Evolutionary conservation across 2,113 vertebrate species (phyloP).

Genomic region (Malurus alboscapulatus): DNA sequence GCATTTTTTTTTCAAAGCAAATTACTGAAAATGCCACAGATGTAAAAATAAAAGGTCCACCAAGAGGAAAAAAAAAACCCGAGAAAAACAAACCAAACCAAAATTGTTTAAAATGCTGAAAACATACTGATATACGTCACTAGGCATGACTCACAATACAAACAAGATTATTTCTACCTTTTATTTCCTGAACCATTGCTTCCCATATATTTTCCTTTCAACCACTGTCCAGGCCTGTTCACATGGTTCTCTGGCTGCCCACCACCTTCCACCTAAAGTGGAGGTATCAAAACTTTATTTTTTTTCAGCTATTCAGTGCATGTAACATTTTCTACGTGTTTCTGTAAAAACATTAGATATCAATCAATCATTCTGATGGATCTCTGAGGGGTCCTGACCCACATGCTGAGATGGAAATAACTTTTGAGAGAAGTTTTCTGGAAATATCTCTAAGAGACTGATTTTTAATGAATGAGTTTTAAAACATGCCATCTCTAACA

Average conservation of each 20-base stretch:
- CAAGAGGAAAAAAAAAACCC: not conserved
- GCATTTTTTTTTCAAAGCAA: not conserved
- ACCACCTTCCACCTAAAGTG: not conserved
- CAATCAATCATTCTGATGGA: not conserved
- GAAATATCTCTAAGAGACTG: not conserved
- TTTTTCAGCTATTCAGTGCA: not conserved
- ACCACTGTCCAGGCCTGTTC: not conserved
- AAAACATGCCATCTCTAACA: not conserved
- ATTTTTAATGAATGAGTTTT: not conserved
- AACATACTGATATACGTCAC: not conserved
- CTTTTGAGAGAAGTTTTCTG: not conserved
- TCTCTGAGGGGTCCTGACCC: not conserved
- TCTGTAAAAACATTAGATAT: not conserved
- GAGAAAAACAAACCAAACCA: not conserved
- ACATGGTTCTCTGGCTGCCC: not conserved
- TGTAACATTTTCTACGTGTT: not conserved
- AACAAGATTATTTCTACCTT: not conserved
- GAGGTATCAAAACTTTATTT: not conserved
- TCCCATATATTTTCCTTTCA: not conserved
- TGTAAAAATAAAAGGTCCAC: not conserved
- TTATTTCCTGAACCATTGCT: not conserved
- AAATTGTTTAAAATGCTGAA: not conserved
- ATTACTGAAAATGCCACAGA: not conserved
- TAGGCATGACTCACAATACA: not conserved
- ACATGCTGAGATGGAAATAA: not conserved